phyloP scores from a whole-genome alignment of 2,113 vertebrate species.

The Talpa occidentalis region DNA sequence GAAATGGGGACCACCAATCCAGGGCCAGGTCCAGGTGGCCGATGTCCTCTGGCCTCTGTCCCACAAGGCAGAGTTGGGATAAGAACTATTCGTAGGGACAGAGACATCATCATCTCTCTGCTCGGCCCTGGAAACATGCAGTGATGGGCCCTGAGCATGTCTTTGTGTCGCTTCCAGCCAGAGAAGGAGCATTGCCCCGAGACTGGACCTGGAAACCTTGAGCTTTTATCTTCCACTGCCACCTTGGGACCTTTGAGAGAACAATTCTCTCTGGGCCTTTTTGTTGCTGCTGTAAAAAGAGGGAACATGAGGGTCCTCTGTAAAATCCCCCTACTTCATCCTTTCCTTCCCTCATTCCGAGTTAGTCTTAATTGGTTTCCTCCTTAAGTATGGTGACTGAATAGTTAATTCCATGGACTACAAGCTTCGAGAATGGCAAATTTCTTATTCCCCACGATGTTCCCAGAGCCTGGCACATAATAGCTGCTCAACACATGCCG shows the following conservation, averaged over 20 bases:
- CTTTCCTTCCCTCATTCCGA: not conserved
- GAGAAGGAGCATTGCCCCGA: not conserved
- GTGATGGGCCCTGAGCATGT: not conserved
- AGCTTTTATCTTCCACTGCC: not conserved
- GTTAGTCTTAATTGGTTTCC: not conserved
- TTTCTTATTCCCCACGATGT: not conserved
- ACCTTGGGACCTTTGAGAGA: not conserved
- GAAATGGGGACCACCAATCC: not conserved
- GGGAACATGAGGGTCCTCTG: not conserved
- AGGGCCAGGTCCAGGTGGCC: conserved; percentile 55
- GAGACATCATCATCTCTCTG: not conserved
- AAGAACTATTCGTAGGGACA: not conserved
- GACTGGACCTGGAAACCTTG: not conserved
- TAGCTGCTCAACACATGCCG: not conserved
- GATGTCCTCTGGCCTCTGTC: not conserved
- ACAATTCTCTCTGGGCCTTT: not conserved
- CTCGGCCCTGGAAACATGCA: not conserved
- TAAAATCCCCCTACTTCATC: not conserved
- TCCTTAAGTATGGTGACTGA: not conserved
- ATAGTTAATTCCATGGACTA: not conserved
- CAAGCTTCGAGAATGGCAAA: not conserved
- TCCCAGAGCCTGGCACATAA: not conserved
- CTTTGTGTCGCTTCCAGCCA: not conserved
- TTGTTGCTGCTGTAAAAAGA: not conserved
- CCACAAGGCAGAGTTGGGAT: rapidly evolving